Evolutionary conservation across 1,140 invertebrate species (phyloP).

Genomic region (Philopotamus ludificatus): DNA sequence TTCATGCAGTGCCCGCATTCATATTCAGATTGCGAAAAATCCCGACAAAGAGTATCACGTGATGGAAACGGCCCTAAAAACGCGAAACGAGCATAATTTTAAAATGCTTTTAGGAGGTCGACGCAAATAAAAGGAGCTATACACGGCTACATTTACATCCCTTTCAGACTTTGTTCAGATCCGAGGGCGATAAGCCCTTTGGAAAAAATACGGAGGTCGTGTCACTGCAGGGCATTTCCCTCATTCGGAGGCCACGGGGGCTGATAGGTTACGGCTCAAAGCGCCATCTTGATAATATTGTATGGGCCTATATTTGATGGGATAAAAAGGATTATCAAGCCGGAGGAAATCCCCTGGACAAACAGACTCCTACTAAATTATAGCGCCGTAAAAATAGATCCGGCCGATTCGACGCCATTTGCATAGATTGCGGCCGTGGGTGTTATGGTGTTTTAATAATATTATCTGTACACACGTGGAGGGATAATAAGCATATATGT

Average conservation of each 20-base stretch:
- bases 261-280: slow-evolving; percentile 39
- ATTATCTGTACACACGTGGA: no score
- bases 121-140: slow-evolving; percentile 37
- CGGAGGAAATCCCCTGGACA: not conserved
- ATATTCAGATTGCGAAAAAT: slow-evolving; percentile 6
- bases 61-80: slow-evolving; percentile 17
- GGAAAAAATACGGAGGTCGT: slow-evolving; percentile 40
- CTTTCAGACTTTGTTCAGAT: slow-evolving; percentile 29
- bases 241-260: slow-evolving; percentile 15
- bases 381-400: not conserved
- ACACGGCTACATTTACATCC: slow-evolving; percentile 19
- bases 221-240: slow-evolving; percentile 27
- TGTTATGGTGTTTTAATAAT: no score
- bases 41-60: slow-evolving; percentile 18
- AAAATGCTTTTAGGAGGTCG: slow-evolving; percentile 37
- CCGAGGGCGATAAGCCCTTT: slow-evolving; percentile 36
- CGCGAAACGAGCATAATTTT: slow-evolving; percentile 37
- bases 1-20: no score
- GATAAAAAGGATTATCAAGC: slow-evolving; percentile 29
- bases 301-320: slow-evolving; percentile 27
- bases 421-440: no score
- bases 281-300: slow-evolving; percentile 38
- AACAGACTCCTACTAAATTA: not conserved
- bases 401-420: no score
- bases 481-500: no score